Evolutionary conservation across 1,140 invertebrate genomes (phyloP), one percentile per base, ranked within the genome.

Genomic region (Zaprionus ghesquierei): DNA sequence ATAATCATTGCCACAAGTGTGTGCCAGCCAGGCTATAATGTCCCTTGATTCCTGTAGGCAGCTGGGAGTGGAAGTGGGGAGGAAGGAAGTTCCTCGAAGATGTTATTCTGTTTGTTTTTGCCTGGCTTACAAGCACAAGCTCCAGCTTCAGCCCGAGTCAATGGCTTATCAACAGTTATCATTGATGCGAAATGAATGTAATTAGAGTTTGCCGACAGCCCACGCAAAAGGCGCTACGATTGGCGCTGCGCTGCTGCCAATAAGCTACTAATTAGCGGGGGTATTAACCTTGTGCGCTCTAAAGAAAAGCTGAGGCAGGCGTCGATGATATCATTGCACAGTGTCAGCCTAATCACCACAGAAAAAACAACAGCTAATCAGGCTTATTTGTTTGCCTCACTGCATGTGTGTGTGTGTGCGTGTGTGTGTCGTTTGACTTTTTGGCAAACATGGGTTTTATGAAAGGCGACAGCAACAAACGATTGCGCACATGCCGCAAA

Each of bases 371-470:
- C 27, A 46, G 77, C 85, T 89, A 89, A 89, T 89, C 84, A 89
- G 84, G 79, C 77, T 78, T 85, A 89, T 89, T 89, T 89, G 85
- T 89, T 75, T 51, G 54, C 33, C 20, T 46, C 41, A 22, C n/a
- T n/a, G 41, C 41, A 46, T 46, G 31, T 31, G 18, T 35, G 33
- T 49, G 33, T 58, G 23, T 27, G 33, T 15, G 33, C 46, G 31
- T 58, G 31, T 54, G 51, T 41, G 49, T 68, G 59, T 65, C 66
- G 69, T 58, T 66, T 82, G 82, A 87, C 79, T 87, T 89, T 82
- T 79, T 77, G 84, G 76, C 84, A 79, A 87, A 84, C 84, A 79
- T 75, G 84, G 77, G 50, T 84, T 84, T 89, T 89, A 89, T 89
- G 74, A 66, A 80, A 87, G 75, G 77, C 84, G 82, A 81, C 77